Evolutionary conservation across 2,888 invertebrate species (phyloP).

Genomic region (Athrips mouffetella): DNA sequence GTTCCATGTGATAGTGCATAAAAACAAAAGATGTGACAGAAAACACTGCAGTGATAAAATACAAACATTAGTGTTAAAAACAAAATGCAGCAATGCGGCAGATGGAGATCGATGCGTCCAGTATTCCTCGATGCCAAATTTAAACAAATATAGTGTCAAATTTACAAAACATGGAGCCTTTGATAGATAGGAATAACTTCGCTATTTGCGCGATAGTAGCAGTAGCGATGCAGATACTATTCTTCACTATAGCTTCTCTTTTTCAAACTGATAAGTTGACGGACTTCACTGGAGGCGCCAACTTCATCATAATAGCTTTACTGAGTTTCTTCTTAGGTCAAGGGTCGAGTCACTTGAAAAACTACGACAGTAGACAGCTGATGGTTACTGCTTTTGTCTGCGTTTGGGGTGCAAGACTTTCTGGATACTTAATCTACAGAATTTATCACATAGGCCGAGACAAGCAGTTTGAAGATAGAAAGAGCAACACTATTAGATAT

Average conservation of each 20-base stretch:
- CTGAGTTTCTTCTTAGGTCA: conserved; percentile 92
- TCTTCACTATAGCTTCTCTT: conserved; percentile 90
- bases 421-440: conserved; percentile 92
- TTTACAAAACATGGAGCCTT: conserved; percentile 79
- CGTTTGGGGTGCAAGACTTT: conserved; percentile 91
- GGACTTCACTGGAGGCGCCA: conserved; percentile 95
- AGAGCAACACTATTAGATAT: conserved; percentile 90
- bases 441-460: conserved; percentile 94
- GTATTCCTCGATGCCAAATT: conserved; percentile 53
- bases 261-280: conserved; percentile 94
- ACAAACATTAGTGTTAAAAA: conserved; percentile 23
- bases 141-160: conserved; percentile 49
- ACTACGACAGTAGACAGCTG: conserved; percentile 92
- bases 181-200: conserved; percentile 90
- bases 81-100: conserved; percentile 63
- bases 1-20: background rate
- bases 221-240: conserved; percentile 90
- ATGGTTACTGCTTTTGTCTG: conserved; percentile 93
- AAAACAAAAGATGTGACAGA: conserved; percentile 18
- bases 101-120: conserved; percentile 43
- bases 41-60: conserved; percentile 19
- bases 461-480: conserved; percentile 92
- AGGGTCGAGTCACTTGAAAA: conserved; percentile 83
- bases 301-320: conserved; percentile 93
- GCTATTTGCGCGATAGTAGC: conserved; percentile 92